phyloP scores from a whole-genome alignment of 2,797 vertebrate genomes.

The Schizothorax lantsangensis region DNA sequence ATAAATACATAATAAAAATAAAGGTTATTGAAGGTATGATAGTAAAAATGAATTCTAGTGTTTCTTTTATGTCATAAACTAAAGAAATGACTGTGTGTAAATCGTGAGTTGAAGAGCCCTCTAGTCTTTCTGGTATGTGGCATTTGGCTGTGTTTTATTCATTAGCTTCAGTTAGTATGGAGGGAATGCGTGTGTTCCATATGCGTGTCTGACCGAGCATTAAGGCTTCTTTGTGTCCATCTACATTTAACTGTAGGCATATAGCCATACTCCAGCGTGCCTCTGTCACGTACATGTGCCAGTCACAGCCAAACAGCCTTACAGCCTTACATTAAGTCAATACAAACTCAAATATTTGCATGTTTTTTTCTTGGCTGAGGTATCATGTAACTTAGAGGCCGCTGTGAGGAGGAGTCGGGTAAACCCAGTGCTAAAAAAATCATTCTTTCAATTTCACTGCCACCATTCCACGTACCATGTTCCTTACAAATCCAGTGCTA shows the following conservation, averaged over 20 bases:
- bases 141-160: neutral
- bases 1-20: neutral
- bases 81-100: neutral
- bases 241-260: neutral
- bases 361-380: neutral
- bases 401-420: neutral
- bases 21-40: neutral
- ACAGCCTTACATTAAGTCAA: neutral
- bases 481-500: neutral
- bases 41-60: neutral
- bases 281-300: neutral
- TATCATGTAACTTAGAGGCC: neutral
- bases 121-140: neutral
- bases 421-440: neutral
- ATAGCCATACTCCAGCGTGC: neutral
- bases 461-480: neutral
- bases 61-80: slow-evolving; percentile 1
- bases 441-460: neutral
- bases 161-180: neutral
- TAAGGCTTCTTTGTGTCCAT: slow-evolving; percentile 13
- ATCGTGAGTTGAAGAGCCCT: neutral
- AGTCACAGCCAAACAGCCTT: neutral
- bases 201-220: neutral
- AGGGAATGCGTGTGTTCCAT: neutral
- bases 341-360: slow-evolving; percentile 14